Base-by-base conservation (phyloP, 2,113 vertebrate species). In the Eupsittula cactorum region DNA sequence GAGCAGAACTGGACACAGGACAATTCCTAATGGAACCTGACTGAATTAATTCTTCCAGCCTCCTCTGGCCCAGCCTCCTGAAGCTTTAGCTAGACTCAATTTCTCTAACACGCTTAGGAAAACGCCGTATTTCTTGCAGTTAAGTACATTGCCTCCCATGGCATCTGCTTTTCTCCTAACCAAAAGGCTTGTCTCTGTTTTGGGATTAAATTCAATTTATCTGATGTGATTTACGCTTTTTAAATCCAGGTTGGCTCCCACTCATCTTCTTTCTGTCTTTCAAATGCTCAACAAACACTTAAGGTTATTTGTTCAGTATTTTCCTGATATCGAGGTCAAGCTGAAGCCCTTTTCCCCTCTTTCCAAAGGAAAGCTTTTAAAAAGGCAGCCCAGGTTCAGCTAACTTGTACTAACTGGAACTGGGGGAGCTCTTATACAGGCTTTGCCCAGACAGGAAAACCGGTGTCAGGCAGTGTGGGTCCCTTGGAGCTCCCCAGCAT, bases 171-270 rank as follows among this genome's bases (percentile, higher is more conserved):
- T 76, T 46, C 75, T 63, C 9, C 64, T 35, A 35, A 13, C 63
- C 52, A 73, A 77, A 80, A 88, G 80, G 41, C 47, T 76, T 80
- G 64, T 62, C 79, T 55, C 46, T 80, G n/a, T 11, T 84, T 71
- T 27, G 75, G 59, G 41, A 88, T 52, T 41, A 88, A 91, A 95
- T 88, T 77, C 35, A 46, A 85, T 95, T 88, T 91, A 46, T 81
- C 50, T 73, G 88, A 88, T 64, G 37, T 77, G 88, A 88, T 77
- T 88, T 88, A 91, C 73, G 80, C 42, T 73, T 85, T 63, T 68
- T 52, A 67, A 57, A 73, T 57, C 80, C 88, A 77, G 37, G 47
- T 27, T 63, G 83, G 28, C 69, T 77, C 52, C 52, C 41, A 41
- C 50, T 91, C 41, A 41, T 84, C 69, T 44, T 39, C 62, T 44